Base-by-base conservation (phyloP, 1,140 invertebrate species). In the Aricia agestis region DNA sequence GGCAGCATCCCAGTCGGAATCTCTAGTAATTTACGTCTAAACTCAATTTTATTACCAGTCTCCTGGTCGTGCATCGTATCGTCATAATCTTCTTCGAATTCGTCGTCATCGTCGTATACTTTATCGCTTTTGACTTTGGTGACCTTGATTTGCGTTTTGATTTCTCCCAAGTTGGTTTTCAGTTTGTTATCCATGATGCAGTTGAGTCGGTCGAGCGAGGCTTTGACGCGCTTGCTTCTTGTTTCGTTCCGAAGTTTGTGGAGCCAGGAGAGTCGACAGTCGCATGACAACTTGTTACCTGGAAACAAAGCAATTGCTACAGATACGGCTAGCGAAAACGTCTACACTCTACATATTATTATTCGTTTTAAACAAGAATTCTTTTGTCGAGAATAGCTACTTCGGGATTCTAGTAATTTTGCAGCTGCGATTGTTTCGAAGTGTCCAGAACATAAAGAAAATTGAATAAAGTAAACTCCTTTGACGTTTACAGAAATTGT, bases 221-320 rank as follows among this genome's bases (percentile, higher is more conserved):
- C 91, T 73, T 93, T 93, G 66, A 96, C 90, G 75, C 94, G 93
- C 72, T 92, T 90, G 82, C 95, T 95, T 81, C 93, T 93, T 58
- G 95, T 96, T 79, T 95, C 95, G 86, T 96, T 95, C 67, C 93
- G 93, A 69, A 97, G 86, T 74, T 93, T 93, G 82, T 95, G 94
- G 76, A 96, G 93, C 96, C 96, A 97, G 15, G 94, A 92, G 57
- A 96, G 92, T n/a, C 95, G 94, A 80, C 95, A 96, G 91, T 96
- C 95, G 84, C 96, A 97, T 74, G 93, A 93, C 83, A 97, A 93
- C 78, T 94, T 94, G 91, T 96, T 96, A 82, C 94, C 96, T 96
- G 93, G 70, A 90, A 61, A 82, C 65, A 79, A 76, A 72, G 58
- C 72, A 77, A 70, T 11, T 10, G 25, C 36, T 65, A 66, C 17